Evolutionary conservation across 2,113 vertebrate genomes (phyloP), one percentile per base, ranked within the genome.

Genomic region (Perccottus glenii): DNA sequence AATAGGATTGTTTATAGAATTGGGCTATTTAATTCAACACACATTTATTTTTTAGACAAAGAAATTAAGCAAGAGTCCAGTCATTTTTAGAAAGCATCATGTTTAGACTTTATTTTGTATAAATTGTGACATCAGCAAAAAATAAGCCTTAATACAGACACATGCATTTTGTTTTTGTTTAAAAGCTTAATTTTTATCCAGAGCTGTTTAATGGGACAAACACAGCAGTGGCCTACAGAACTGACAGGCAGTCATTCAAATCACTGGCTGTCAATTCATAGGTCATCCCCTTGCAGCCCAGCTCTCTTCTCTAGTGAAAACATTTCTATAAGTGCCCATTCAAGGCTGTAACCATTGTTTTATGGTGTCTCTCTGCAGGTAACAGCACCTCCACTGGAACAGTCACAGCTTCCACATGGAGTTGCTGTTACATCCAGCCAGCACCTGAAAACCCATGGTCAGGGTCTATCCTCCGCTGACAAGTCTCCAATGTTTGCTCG

Each of bases 221-320:
- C 90, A 70, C 83, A 52, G 83, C 90, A 92, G 91, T 94, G 93
- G 91, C 93, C 93, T 94, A 94, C 91, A 93, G 88, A 94, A 94
- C 91, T 94, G 93, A 93, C 93, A 94, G 93, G 91, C 92, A 93
- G 91, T 75, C 35, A 58, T 55, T 77, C 44, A 62, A 82, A 76
- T 77, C 68, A 90, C 89, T 93, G 92, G 92, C 93, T 93, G 93
- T 94, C 93, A 94, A 93, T 94, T 94, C 92, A 94, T 94, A 94
- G 93, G 93, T 94, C 93, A 94, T 94, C 83, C 81, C 87, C 90
- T 90, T 79, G 88, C 78, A 65, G 11, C 87, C 90, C 85, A 36
- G 52, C 12, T 38, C 52, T 33, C 8, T 40, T 40, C n/a, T 33
- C 3, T 55, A n/a, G 3, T n/a, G n/a, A 51, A 51, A 10, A n/a